phyloP scores from a whole-genome alignment of 53 echinoderm and acorn worm genomes.

The Luidia sarsii region DNA sequence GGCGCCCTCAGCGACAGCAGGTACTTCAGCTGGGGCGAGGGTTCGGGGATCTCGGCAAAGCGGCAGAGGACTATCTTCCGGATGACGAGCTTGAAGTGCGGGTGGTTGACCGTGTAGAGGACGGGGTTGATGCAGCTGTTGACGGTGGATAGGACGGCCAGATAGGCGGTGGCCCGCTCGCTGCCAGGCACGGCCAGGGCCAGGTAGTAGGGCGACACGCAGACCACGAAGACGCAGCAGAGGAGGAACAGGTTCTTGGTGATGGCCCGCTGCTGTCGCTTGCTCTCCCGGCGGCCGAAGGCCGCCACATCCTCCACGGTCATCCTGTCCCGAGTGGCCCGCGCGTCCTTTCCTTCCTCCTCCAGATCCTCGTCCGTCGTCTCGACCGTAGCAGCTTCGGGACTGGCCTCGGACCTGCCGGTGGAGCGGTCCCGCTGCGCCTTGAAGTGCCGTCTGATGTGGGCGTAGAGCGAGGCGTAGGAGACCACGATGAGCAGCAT shows the following conservation, averaged over 20 bases:
- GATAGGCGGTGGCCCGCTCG: background rate
- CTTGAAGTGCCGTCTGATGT: constrained; percentile 49
- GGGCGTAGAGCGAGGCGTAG: constrained; percentile 55
- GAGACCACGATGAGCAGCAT: constrained; percentile 48
- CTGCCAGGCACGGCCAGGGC: constrained; percentile 1
- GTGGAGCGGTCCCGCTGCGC: background rate
- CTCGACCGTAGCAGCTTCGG: background rate
- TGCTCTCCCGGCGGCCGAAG: background rate
- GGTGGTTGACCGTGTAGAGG: constrained; percentile 32
- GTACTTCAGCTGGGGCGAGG: constrained; percentile 19
- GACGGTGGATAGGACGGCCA: background rate
- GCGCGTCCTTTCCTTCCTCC: background rate
- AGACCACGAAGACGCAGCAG: constrained; percentile 8
- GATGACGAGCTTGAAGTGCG: constrained; percentile 34
- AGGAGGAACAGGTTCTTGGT: constrained; percentile 50
- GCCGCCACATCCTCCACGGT: background rate
- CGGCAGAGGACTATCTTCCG: constrained; percentile 1
- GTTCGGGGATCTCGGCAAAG: constrained; percentile 38
- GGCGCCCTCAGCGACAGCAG: constrained; percentile 18
- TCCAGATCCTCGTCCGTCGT: background rate
- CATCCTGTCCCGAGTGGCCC: background rate
- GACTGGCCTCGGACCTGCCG: background rate
- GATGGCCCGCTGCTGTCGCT: constrained; percentile 28
- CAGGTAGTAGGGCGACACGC: constrained; percentile 28
- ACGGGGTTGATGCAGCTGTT: constrained; percentile 33